phyloP scores from a whole-genome alignment of 2,797 vertebrate species.

The Schizopygopsis malacanthus region DNA sequence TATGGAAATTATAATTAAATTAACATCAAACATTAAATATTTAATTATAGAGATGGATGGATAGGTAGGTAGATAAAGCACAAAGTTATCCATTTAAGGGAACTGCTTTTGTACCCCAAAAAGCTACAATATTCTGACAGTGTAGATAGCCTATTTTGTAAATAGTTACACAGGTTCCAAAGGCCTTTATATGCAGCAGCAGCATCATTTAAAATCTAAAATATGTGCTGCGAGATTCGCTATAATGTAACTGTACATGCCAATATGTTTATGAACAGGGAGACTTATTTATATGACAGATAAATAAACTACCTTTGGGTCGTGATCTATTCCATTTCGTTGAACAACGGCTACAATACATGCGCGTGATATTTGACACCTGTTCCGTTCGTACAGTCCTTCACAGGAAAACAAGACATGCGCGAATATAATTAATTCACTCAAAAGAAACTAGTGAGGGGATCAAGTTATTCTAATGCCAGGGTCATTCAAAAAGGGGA shows the following conservation, averaged over 20 bases:
- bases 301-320: neutral
- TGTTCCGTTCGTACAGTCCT: conserved; percentile 1
- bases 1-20: neutral
- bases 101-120: neutral
- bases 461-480: neutral
- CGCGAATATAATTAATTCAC: neutral
- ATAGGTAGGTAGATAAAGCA: neutral
- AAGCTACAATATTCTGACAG: neutral
- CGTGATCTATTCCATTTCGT: neutral
- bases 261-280: neutral
- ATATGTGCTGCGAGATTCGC: neutral
- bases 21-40: neutral
- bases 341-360: neutral
- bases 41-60: too few species aligned
- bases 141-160: neutral
- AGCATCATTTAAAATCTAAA: neutral
- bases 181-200: neutral
- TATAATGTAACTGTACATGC: neutral
- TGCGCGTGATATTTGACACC: conserved; percentile 23
- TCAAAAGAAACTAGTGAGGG: neutral
- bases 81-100: neutral
- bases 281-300: neutral
- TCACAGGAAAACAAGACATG: neutral
- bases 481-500: neutral
- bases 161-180: neutral